These are phyloP conservation scores for Helogale parvula DNA, from an alignment of 2,113 vertebrate species.

Conservation along the genomic window DNA sequence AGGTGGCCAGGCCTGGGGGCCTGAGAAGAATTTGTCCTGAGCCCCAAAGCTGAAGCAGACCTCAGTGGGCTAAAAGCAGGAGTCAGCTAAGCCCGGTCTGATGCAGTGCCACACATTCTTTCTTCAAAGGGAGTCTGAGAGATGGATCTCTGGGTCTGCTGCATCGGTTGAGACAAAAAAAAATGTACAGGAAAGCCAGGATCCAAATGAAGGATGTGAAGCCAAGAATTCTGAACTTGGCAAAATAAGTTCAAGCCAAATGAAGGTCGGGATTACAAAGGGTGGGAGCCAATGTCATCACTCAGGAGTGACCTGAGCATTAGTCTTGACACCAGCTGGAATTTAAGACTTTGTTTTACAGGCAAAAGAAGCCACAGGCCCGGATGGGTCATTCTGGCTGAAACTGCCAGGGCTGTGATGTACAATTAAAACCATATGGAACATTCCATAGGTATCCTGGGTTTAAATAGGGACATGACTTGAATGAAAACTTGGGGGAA, in stretches of 20 bases:
- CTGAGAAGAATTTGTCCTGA: background rate
- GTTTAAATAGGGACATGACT: background rate
- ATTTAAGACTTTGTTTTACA: constrained; percentile 1
- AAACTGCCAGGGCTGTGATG: background rate
- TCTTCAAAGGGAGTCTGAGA: background rate
- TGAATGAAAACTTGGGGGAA: background rate
- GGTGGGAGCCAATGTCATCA: background rate
- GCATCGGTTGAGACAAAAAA: background rate
- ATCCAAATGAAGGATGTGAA: background rate
- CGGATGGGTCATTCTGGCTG: background rate
- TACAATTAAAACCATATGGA: constrained; percentile 15
- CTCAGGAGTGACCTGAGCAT: background rate
- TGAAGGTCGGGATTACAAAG: background rate
- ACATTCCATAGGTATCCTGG: background rate
- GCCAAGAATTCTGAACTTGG: constrained; percentile 19
- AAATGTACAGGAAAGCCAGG: background rate
- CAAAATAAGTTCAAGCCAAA: background rate
- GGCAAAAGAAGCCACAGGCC: background rate
- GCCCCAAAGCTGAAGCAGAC: background rate
- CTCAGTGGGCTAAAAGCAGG: background rate
- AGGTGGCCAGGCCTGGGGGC: background rate
- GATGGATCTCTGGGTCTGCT: background rate
- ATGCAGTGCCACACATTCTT: background rate
- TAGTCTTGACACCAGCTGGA: background rate
- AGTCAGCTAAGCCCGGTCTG: background rate